Base-by-base conservation (phyloP, 2,113 vertebrate genomes). In the Merops nubicus region DNA sequence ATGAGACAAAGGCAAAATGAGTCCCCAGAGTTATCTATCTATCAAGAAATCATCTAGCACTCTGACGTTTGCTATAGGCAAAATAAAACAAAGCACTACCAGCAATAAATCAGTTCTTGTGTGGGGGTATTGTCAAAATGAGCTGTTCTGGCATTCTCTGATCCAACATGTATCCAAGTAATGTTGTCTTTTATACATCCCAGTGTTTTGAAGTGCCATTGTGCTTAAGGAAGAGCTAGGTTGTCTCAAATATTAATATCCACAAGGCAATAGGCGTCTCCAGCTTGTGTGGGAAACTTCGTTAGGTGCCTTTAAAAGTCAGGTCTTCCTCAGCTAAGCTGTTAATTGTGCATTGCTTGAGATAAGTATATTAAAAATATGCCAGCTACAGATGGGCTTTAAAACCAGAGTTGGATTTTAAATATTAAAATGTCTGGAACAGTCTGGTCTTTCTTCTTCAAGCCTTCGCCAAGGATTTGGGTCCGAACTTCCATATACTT, bases 61-160 rank as follows among this genome's bases (percentile, higher is more conserved):
- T 84, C 91, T 84, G 93, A 69, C 1, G 7, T 92, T 86, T 72
- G 73, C 91, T 94, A 70, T 36, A 74, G 92, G 85, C 90, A 80
- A 88, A 95, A 74, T 80, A 77, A 94, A 96, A 91, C 88, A 95
- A 96, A 94, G 93, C 72, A 31, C 63, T 54, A 54, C 63, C 59
- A 77, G 95, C 78, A 79, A 75, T 90, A 91, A 91, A 93, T 96
- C 90, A 89, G 14, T 60, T 53, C 62, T 33, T 57, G 20, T 54
- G 62, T 85, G 85, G 1, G 7, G 63, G 82, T 77, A 51, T 73
- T 94, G 93, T 90, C 90, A 83, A 89, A 96, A 88, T 45, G 84
- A 89, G 74, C 78, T 83, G 75, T 40, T 91, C 70, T 76, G 72
- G 45, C 6, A 3, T 47, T 38, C 73, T 86, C 42, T 77, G 42